These are phyloP conservation scores for Anguilla obscura DNA, from an alignment of 2,797 vertebrate genomes.

Conservation along the genomic window DNA sequence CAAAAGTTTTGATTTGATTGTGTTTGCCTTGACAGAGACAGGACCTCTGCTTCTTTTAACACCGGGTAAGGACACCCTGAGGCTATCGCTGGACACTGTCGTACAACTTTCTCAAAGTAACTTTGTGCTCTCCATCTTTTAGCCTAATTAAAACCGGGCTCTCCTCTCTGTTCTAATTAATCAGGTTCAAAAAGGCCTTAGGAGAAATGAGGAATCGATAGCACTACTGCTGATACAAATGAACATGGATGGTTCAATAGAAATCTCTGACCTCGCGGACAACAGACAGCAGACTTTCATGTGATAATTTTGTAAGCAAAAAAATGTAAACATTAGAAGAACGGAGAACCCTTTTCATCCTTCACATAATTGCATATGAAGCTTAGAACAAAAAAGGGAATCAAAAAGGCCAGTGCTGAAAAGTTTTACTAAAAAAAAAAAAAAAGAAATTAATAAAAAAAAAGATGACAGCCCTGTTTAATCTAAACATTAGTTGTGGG, in stretches of 20 bases:
- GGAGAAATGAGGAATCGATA: constrained; percentile 29
- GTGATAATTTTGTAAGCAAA: constrained; percentile 24
- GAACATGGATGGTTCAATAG: constrained; percentile 33
- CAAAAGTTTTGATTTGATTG: background rate
- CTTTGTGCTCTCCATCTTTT: background rate
- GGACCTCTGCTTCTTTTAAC: background rate
- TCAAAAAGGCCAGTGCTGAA: background rate
- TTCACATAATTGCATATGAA: constrained; percentile 6
- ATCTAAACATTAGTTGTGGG: background rate
- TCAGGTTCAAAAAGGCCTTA: constrained; percentile 23
- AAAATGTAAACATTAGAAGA: background rate
- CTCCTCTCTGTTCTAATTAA: constrained; percentile 29
- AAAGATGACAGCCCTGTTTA: background rate
- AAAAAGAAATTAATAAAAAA: background rate
- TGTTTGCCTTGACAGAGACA: background rate
- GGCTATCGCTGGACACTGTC: background rate
- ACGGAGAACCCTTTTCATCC: constrained; percentile 20
- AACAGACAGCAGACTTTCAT: constrained; percentile 20
- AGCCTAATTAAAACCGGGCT: constrained; percentile 23
- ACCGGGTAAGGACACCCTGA: background rate
- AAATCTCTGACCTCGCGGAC: constrained; percentile 27
- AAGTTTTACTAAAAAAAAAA: background rate
- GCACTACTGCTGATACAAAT: constrained; percentile 28
- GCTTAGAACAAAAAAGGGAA: constrained; percentile 12
- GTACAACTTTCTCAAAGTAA: background rate